These are phyloP conservation scores for Heteromyza rotundicornis DNA, from an alignment of 2,888 invertebrate genomes.

Conservation along the genomic window DNA sequence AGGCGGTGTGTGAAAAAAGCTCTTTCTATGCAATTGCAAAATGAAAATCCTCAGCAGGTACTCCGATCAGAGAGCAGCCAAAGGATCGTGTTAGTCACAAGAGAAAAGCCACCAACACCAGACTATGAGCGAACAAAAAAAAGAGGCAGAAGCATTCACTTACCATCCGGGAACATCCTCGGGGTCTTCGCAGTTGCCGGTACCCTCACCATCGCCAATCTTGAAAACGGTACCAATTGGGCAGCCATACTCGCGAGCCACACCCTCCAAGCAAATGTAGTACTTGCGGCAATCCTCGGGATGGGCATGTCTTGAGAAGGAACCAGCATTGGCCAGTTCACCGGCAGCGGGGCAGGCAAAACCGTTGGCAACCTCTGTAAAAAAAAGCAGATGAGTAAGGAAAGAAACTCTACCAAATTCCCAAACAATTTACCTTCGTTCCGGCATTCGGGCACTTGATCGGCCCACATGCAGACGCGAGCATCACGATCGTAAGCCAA, in stretches of 20 bases:
- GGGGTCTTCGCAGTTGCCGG: conserved; percentile 93
- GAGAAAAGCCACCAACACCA: conserved; percentile 6
- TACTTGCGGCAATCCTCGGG: conserved; percentile 94
- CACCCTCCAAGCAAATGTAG: conserved; percentile 91
- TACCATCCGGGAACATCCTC: conserved; percentile 96
- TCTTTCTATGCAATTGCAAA: not conserved
- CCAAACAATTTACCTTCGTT: conserved; percentile 73
- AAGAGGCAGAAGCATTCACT: conserved; percentile 65
- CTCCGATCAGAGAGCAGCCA: not conserved
- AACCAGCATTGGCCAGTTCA: conserved; percentile 81
- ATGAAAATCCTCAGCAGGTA: not conserved
- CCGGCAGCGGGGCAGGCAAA: conserved; percentile 83
- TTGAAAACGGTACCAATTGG: conserved; percentile 96
- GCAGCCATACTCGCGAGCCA: conserved; percentile 92
- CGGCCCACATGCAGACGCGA: conserved; percentile 95
- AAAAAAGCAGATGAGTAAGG: no score
- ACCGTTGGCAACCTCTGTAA: conserved; percentile 87
- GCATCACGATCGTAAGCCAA: conserved; percentile 92
- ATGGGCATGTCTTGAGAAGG: conserved; percentile 94
- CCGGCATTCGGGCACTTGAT: conserved; percentile 91
- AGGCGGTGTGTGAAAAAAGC: not conserved
- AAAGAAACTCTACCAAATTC: not conserved
- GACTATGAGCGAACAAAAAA: conserved; percentile 44
- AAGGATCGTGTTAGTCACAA: conserved; percentile 1
- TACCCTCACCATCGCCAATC: conserved; percentile 88